Evolutionary conservation across 2,113 vertebrate genomes (phyloP), one percentile per base, ranked within the genome.

Genomic region (Fulica atra): DNA sequence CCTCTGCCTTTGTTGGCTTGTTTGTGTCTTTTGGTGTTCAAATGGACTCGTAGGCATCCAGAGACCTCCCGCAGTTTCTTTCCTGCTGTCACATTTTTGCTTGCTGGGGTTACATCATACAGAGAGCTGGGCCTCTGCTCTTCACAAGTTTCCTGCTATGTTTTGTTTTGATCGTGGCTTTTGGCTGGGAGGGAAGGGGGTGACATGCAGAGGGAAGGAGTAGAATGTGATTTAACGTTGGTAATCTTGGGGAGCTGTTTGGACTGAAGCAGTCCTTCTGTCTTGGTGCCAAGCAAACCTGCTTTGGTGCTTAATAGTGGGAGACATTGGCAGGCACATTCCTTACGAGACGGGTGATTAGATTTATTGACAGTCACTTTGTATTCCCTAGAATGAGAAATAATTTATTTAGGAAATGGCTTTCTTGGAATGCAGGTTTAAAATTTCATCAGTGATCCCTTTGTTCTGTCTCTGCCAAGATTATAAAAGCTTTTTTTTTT

Each of bases 361-460:
- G 65, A 76, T 94, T 92, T 92, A 86, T 94, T 91, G 50, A 57
- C 81, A 66, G 6, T 82, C 53, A 21, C 76, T 93, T 86, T 84
- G 70, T 91, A 79, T 91, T 85, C 92, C n/a, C 73, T 60, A 54
- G 88, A 91, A 85, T 73, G 54, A 82, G 72, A 71, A 81, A 79
- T 71, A 25, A 91, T 70, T 89, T 94, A 68, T 86, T 94, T 73
- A 85, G 95, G 80, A 76, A 92, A 21, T 1, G 0, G 9, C 70
- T 54, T 84, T 71, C 88, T 91, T 96, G 48, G 69, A 92, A 81
- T 84, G 42, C 54, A 35, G 25, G 10, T 50, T 94, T 95, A 72
- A 68, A 77, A 84, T 91, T 28, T 81, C 17, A 69, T 87, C 53
- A 46, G 69, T 38, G 31, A 26, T 84, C n/a, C 3, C 1, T 78